Percentiles rank a stretch among this genome's conserved stretches.
Evolutionary conservation across 2,888 invertebrate genomes (phyloP).

Genomic region (Drosophila sordidapex): DNA sequence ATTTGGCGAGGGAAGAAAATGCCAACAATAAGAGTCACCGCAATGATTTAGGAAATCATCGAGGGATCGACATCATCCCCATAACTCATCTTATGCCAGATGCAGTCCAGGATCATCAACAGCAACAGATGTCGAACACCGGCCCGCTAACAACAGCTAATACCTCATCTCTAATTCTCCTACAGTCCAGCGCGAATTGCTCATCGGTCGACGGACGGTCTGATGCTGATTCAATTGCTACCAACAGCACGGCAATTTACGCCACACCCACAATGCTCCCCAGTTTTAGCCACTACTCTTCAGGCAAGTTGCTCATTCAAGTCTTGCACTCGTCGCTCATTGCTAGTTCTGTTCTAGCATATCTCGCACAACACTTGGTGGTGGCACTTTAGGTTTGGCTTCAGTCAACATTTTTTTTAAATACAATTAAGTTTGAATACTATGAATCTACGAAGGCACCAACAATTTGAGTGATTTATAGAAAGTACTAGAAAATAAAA

Average conservation of each 20-base stretch:
- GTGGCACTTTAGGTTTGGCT: slow-evolving; percentile 12
- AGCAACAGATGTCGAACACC: slow-evolving; percentile 36
- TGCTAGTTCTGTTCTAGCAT: slow-evolving; percentile 6
- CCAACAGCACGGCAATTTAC: slow-evolving; percentile 66
- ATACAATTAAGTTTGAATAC: neutral
- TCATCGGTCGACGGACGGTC: slow-evolving; percentile 31
- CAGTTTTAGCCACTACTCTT: slow-evolving; percentile 89
- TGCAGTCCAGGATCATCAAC: slow-evolving; percentile 27
- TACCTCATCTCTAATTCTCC: slow-evolving; percentile 84
- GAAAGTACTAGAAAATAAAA: neutral
- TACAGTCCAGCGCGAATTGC: slow-evolving; percentile 86
- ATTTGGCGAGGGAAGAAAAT: slow-evolving; percentile 41
- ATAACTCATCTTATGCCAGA: slow-evolving; percentile 44
- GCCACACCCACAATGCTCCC: slow-evolving; percentile 89
- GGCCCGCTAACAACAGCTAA: slow-evolving; percentile 31
- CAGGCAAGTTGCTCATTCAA: slow-evolving; percentile 86
- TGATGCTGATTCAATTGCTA: slow-evolving; percentile 49
- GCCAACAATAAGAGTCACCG: slow-evolving; percentile 39
- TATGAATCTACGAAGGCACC: neutral
- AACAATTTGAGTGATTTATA: neutral
- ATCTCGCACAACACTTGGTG: slow-evolving; percentile 38
- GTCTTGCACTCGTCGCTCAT: slow-evolving; percentile 14
- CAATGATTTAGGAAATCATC: slow-evolving; percentile 40
- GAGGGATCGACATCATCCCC: slow-evolving; percentile 33
- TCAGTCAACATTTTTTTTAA: neutral